phyloP scores from a whole-genome alignment of 2,888 invertebrate genomes.

The Boloria selene region DNA sequence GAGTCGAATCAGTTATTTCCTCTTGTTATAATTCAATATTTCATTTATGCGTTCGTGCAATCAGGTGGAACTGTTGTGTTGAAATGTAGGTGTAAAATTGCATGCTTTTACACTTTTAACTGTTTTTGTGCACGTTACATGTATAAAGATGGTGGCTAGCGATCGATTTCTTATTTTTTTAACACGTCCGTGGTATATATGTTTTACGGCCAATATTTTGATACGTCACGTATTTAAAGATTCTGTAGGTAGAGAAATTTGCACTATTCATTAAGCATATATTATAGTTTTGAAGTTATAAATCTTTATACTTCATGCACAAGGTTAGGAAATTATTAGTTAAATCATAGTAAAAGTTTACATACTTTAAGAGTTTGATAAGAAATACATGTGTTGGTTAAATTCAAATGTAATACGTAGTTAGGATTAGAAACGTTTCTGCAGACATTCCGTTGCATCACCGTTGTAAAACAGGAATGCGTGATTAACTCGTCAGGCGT shows the following conservation, averaged over 20 bases:
- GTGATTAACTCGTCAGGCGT: conserved; percentile 56
- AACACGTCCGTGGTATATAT: not conserved
- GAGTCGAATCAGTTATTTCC: conserved; percentile 29
- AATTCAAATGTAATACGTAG: conserved; percentile 4
- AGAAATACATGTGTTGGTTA: conserved; percentile 22
- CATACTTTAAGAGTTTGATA: not conserved
- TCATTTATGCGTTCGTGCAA: conserved; percentile 22
- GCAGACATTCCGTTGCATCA: conserved; percentile 47
- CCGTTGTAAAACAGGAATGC: conserved; percentile 51
- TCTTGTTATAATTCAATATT: conserved; percentile 25
- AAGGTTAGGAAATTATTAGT: too few species aligned
- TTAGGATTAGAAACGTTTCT: conserved; percentile 32
- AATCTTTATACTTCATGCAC: too few species aligned
- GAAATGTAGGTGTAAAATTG: conserved; percentile 25
- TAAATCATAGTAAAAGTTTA: too few species aligned
- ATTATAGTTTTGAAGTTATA: too few species aligned
- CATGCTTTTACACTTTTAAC: conserved; percentile 21
- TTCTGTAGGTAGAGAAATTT: not conserved
- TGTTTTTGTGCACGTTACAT: conserved; percentile 26
- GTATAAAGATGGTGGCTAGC: conserved; percentile 21
- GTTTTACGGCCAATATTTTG: not conserved
- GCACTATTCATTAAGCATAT: too few species aligned
- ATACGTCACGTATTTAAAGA: not conserved
- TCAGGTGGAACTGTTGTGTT: conserved; percentile 31
- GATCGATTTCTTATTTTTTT: conserved; percentile 6